Base-by-base conservation (phyloP, 1,140 invertebrate species). In the Diorhabda elongata region DNA sequence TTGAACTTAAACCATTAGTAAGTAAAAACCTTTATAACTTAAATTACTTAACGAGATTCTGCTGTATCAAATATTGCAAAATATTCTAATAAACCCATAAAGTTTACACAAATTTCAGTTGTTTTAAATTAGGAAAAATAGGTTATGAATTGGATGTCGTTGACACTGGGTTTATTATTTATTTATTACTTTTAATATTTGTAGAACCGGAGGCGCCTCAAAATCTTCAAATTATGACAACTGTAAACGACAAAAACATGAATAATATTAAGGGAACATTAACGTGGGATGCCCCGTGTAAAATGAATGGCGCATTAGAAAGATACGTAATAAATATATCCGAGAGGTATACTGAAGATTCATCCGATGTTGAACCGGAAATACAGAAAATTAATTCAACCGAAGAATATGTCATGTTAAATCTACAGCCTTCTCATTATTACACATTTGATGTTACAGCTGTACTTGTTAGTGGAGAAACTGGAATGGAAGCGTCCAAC, bases 221-320 rank as follows among this genome's bases (percentile, higher is more conserved):
- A 66, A 64, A 69, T 64, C 42, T 72, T 58, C 42, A 3, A 11
- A 58, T 44, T 26, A 6, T 11, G 7, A 52, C 47, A 3, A 52
- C 6, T 6, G 9, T 44, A 64, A 11, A 9, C 42, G 44, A 42
- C 8, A 56, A 5, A 44, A 44, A 61, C 52, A 44, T 42, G 47
- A 52, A 52, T 52, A 52, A 52, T 4, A 3, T 52, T 52, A 52
- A 42, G 41, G 26, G 9, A 11, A 5, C n/a, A 61, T 26, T 26
- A 26, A 58, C 66, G 3, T 71, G 69, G 69, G 44, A 64, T 11
- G 47, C 58, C 58, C 72, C 72, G 2, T 73, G 72, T 43, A 66
- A 73, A 5, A 73, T 69, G 4, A 73, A 73, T 47, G 72, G 72
- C 41, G 52, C 47, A 41, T 59, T 70, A 7, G 57, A 42, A 6